Evolutionary conservation across 30 jellyfish, hydroid and myxozoan species (phyloP).

Genomic region (Chironex yamaguchii): DNA sequence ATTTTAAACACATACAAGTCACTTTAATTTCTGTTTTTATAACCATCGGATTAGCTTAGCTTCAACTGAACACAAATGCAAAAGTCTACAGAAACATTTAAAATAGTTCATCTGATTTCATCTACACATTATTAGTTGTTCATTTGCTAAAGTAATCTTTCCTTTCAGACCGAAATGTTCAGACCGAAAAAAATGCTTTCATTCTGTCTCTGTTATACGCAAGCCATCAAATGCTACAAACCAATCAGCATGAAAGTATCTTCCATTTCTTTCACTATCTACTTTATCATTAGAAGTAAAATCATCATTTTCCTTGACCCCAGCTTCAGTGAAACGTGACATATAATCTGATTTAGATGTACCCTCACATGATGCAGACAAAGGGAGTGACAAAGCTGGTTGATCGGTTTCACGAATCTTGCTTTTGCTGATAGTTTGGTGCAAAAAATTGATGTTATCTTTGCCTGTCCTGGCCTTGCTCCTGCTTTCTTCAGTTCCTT

Average conservation of each 20-base stretch:
- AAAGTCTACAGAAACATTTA: too few relatives aligned
- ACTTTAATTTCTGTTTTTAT: too few relatives aligned
- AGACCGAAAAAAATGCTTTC: too few relatives aligned
- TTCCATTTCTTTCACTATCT: conserved; percentile 53
- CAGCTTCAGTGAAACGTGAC: conserved; percentile 20
- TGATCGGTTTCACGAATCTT: conserved; percentile 52
- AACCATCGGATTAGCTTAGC: too few relatives aligned
- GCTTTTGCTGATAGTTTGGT: conserved; percentile 7
- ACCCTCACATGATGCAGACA: conserved; percentile 30
- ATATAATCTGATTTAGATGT: conserved; percentile 43
- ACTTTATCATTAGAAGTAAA: conserved; percentile 29
- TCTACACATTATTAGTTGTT: too few relatives aligned
- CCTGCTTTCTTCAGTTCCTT: conserved; percentile 55
- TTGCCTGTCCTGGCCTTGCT: conserved; percentile 62
- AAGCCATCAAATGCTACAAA: conserved; percentile 25
- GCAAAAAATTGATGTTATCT: conserved; percentile 20
- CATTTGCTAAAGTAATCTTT: too few relatives aligned
- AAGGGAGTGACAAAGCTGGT: conserved; percentile 53
- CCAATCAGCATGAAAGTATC: conserved; percentile 38
- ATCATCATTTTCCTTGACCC: conserved; percentile 40
- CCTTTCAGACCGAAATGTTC: too few relatives aligned
- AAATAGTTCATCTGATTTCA: too few relatives aligned
- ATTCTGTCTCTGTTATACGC: conserved; percentile 14
- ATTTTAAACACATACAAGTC: too few relatives aligned
- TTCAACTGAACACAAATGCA: too few relatives aligned